Percentiles rank a stretch among this genome's conserved stretches.
Evolutionary conservation across 2,113 vertebrate genomes (phyloP).

Genomic region (Microtus ochrogaster): DNA sequence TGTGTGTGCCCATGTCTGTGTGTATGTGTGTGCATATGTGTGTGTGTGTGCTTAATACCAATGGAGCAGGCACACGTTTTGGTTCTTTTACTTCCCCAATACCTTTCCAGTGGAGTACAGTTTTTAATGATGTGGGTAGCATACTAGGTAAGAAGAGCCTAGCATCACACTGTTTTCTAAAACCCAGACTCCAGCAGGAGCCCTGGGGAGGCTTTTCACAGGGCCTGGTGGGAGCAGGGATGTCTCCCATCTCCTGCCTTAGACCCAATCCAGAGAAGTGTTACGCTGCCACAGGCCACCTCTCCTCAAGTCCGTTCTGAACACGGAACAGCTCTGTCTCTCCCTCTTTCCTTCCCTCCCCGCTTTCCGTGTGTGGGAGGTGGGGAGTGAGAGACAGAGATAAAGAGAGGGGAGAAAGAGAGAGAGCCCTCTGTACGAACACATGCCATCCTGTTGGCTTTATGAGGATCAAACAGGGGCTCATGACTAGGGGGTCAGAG

Average conservation of each 20-base stretch:
- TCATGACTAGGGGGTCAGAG: not conserved
- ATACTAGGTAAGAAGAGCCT: too few relatives aligned
- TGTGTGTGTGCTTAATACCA: not conserved
- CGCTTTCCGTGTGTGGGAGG: not conserved
- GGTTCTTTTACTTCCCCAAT: not conserved
- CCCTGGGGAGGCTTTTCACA: not conserved
- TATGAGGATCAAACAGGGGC: not conserved
- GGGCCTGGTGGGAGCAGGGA: not conserved
- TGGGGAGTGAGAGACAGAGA: not conserved
- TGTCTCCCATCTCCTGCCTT: accelerated
- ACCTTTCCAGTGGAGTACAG: not conserved
- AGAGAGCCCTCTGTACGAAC: not conserved
- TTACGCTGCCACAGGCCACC: not conserved
- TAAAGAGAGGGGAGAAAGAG: not conserved
- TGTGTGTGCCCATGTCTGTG: not conserved
- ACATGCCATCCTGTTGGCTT: not conserved
- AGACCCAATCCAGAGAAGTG: not conserved
- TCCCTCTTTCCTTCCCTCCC: not conserved
- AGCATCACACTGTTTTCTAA: not conserved
- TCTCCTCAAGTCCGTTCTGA: not conserved
- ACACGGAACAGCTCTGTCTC: not conserved
- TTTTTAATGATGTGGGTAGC: accelerated
- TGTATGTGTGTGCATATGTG: not conserved
- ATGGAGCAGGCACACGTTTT: not conserved
- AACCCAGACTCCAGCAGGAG: not conserved